These are phyloP conservation scores for Tupiocoris notatus DNA, from an alignment of 2,888 invertebrate genomes.

Conservation along the genomic window DNA sequence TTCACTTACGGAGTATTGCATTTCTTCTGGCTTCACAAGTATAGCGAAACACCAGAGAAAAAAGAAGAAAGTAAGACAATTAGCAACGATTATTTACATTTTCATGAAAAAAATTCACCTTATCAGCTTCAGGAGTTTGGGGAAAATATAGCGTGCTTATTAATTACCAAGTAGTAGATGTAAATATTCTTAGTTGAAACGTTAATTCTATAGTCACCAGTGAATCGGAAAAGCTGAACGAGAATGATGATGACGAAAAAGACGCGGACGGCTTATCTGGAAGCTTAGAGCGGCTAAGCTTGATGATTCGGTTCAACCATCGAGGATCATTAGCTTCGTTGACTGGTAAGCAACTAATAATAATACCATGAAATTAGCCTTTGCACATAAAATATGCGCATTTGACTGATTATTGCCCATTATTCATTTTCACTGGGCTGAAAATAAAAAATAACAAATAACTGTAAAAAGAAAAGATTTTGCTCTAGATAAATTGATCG, in stretches of 20 bases:
- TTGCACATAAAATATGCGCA: no score
- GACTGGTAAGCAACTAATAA: constrained; percentile 51
- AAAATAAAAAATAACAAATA: no score
- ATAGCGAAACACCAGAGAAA: constrained; percentile 53
- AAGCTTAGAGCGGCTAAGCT: constrained; percentile 68
- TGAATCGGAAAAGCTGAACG: constrained; percentile 60
- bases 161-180: no score
- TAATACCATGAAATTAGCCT: no score
- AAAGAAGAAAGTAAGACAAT: constrained; percentile 4
- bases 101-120: neutral
- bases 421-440: no score
- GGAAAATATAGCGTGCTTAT: no score
- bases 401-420: no score
- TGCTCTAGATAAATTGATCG: no score
- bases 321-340: constrained; percentile 72
- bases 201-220: no score
- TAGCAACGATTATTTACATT: constrained; percentile 18
- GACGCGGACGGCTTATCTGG: constrained; percentile 45
- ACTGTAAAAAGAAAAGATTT: no score
- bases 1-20: constrained; percentile 69
- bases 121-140: no score
- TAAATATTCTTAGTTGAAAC: no score
- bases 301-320: constrained; percentile 74
- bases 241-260: constrained; percentile 48
- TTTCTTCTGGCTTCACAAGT: constrained; percentile 67